Evolutionary conservation across 1,140 invertebrate genomes (phyloP).

Genomic region (Cotesia vestalis): DNA sequence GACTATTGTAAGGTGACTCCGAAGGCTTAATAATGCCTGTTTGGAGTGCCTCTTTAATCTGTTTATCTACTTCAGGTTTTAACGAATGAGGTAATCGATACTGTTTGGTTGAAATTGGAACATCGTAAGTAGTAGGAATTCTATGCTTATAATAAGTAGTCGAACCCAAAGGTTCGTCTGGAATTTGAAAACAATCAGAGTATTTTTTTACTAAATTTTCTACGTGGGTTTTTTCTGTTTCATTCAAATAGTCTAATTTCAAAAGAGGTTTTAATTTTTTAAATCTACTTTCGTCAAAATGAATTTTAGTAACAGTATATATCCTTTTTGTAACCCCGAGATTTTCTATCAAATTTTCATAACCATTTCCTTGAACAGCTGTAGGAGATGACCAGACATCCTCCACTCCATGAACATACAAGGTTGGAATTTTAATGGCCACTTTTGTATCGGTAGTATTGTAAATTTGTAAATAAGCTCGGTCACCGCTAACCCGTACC

Average conservation of each 20-base stretch:
- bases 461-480: conserved; percentile 21
- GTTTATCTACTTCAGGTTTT: neutral
- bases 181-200: too few species aligned
- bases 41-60: neutral
- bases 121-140: too few species aligned
- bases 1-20: neutral
- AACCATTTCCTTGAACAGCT: neutral
- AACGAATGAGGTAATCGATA: neutral
- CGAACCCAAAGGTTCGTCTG: too few species aligned
- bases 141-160: too few species aligned
- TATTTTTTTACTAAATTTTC: too few species aligned
- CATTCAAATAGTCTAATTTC: too few species aligned
- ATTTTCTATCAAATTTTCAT: neutral
- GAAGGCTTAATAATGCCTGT: neutral
- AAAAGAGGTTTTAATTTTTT: neutral
- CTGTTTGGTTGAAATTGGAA: too few species aligned
- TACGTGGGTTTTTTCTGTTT: too few species aligned
- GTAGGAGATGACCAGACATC: neutral
- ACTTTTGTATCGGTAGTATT: conserved; percentile 16
- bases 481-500: neutral
- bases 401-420: neutral
- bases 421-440: conserved; percentile 21
- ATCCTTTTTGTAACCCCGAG: neutral
- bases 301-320: neutral
- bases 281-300: neutral